A percentile compares a stretch with the other conserved stretches of the same genome.
Evolutionary conservation across 1,140 invertebrate genomes (phyloP).

Genomic region (Pseudomyrmex sp.): DNA sequence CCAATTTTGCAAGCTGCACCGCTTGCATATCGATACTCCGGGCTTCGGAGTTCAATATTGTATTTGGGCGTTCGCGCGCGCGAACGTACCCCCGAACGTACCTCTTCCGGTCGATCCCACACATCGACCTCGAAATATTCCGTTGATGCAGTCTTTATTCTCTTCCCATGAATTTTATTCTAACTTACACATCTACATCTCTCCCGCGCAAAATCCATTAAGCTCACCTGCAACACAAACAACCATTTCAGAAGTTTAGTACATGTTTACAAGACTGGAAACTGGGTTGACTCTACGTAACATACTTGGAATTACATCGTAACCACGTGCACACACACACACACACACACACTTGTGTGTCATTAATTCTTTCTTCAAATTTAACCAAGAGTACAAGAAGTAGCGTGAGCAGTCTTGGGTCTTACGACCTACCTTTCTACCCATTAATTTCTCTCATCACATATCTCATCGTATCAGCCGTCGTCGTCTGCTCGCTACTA

Average conservation of each 20-base stretch:
- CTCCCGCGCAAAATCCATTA: background rate
- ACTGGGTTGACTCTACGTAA: background rate
- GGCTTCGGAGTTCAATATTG: slow-evolving; percentile 57
- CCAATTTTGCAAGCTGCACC: slow-evolving; percentile 61
- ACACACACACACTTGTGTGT: too few relatives aligned
- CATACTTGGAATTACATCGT: too few relatives aligned
- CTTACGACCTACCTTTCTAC: background rate
- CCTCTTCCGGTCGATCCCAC: background rate
- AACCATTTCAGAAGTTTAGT: background rate
- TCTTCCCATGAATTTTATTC: slow-evolving; percentile 19
- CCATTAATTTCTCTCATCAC: slow-evolving; percentile 29
- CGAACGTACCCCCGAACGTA: slow-evolving; percentile 21
- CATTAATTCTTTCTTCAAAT: background rate
- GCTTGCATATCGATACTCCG: slow-evolving; percentile 56
- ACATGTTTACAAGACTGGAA: too few relatives aligned
- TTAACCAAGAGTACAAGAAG: too few relatives aligned
- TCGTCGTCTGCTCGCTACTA: background rate
- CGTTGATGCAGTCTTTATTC: slow-evolving; percentile 23
- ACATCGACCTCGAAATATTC: background rate
- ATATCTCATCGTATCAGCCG: background rate
- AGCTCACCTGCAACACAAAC: slow-evolving; percentile 64
- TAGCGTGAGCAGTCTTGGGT: background rate
- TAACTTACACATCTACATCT: background rate
- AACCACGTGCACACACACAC: background rate
- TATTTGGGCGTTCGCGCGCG: slow-evolving; percentile 47